These are phyloP conservation scores for Dipodomys stephensi DNA, from an alignment of 2,113 vertebrate species.

Conservation along the genomic window DNA sequence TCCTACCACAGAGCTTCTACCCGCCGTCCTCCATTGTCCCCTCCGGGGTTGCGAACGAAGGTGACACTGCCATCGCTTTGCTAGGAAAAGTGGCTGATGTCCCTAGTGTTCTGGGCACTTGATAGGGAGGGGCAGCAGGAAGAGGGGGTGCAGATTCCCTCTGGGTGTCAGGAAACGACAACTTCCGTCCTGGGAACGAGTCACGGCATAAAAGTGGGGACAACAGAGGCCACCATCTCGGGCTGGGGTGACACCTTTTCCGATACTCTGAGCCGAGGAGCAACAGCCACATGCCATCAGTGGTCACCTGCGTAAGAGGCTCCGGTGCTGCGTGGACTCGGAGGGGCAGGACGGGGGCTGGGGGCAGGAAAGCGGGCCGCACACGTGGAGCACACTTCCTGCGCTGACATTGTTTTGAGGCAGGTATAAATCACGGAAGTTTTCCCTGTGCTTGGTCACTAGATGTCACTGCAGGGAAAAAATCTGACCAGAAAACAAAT, in stretches of 20 bases:
- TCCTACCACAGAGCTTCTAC: accelerated
- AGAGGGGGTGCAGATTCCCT: neutral
- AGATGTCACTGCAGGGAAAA: slow-evolving; percentile 82
- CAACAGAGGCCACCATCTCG: accelerated
- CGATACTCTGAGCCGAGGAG: accelerated
- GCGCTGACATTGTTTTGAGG: neutral
- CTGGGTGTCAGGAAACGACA: neutral
- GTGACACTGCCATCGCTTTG: accelerated
- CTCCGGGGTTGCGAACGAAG: neutral
- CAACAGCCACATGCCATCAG: accelerated
- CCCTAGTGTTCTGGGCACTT: neutral
- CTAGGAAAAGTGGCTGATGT: accelerated
- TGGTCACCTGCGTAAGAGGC: accelerated
- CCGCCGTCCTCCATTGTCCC: too few species aligned
- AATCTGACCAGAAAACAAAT: slow-evolving; percentile 62
- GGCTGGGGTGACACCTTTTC: accelerated
- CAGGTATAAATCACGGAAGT: neutral
- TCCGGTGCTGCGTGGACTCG: accelerated
- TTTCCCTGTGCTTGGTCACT: slow-evolving; percentile 46
- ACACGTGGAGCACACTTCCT: neutral
- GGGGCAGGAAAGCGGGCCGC: accelerated
- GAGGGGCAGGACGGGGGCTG: accelerated
- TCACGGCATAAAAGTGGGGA: neutral
- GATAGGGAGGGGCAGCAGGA: neutral
- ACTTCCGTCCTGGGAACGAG: neutral